phyloP scores from a whole-genome alignment of 2,888 invertebrate species.

The Metallyticus violacea region DNA sequence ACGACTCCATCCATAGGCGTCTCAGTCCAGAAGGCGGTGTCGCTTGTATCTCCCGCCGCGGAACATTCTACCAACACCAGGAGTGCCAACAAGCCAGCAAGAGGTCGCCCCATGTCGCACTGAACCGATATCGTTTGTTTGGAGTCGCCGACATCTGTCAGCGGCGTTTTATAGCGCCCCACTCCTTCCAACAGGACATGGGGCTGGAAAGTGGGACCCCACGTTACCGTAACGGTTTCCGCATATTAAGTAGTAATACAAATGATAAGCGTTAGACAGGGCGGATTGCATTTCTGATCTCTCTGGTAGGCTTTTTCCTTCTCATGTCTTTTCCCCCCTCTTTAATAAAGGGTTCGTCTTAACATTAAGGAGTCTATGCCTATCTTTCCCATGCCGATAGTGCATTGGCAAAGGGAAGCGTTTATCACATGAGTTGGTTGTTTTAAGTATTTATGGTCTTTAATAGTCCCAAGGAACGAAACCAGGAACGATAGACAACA shows the following conservation, averaged over 20 bases:
- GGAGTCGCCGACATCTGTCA: not conserved
- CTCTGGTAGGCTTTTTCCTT: not conserved
- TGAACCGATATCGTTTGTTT: not conserved
- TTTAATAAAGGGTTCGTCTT: too few relatives aligned
- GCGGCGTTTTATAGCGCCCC: not conserved
- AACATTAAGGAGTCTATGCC: too few relatives aligned
- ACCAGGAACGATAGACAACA: too few relatives aligned
- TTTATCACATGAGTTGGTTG: too few relatives aligned
- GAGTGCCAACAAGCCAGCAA: not conserved
- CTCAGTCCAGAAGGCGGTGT: conserved; percentile 41
- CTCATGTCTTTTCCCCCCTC: too few relatives aligned
- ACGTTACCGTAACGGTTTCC: not conserved
- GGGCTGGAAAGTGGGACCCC: not conserved
- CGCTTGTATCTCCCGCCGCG: not conserved
- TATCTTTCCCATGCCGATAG: too few relatives aligned
- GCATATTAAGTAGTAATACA: not conserved
- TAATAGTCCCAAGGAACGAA: too few relatives aligned
- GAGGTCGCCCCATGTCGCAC: not conserved
- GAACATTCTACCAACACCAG: not conserved
- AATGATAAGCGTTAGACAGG: not conserved
- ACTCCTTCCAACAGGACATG: conserved; percentile 6
- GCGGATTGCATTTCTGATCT: not conserved
- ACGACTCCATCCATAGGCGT: conserved; percentile 70
- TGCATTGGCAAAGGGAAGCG: too few relatives aligned
- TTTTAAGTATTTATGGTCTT: too few relatives aligned